Evolutionary conservation across 2,888 invertebrate genomes (phyloP), one percentile per base, ranked within the genome.

Genomic region (Caenorhabditis panamensis): DNA sequence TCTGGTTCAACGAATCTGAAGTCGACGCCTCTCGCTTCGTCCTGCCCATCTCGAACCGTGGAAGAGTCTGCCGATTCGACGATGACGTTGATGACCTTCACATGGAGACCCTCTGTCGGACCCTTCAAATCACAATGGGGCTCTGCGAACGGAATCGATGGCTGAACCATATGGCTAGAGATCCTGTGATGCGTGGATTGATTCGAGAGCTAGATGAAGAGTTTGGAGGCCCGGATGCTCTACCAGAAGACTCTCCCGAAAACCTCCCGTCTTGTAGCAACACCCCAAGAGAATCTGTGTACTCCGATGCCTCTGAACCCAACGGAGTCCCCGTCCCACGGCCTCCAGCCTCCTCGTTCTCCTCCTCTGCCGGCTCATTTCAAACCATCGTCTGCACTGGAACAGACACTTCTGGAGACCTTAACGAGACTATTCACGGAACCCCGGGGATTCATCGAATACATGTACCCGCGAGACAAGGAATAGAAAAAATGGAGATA

Each of bases 111-210:
- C 36, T 76, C 54, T 77, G 72, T 44, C 56, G 77, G 18, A 53
- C 72, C 22, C 61, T 82, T n/a, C 82, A 82, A 49, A 71, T 76
- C 13, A 44, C 82, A 1, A 73, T 64, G 26, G 76, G 80, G 2
- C n/a, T 81, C 6, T 37, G 41, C 11, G 85, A 85, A 63, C 56
- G 82, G 72, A 63, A 69, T 4, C 63, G 82, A 47, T 85, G 83
- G 85, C 63, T 72, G 24, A 84, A 85, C 49, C 73, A 73, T 20
- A 37, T 85, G 1, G 73, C 83, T 1, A 76, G 54, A 20, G 78
- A 85, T 68, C 82, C 83, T 0, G 69, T 58, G 9, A 64, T 84
- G 53, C 62, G 76, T 8, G 49, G 61, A 6, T 36, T 84, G 13
- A 61, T 79, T 22, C 53, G 18, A 53, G 54, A 71, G 47, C 58